Conservation (phyloP, 2,113 vertebrate species). For the Athene noctua region DNA sequence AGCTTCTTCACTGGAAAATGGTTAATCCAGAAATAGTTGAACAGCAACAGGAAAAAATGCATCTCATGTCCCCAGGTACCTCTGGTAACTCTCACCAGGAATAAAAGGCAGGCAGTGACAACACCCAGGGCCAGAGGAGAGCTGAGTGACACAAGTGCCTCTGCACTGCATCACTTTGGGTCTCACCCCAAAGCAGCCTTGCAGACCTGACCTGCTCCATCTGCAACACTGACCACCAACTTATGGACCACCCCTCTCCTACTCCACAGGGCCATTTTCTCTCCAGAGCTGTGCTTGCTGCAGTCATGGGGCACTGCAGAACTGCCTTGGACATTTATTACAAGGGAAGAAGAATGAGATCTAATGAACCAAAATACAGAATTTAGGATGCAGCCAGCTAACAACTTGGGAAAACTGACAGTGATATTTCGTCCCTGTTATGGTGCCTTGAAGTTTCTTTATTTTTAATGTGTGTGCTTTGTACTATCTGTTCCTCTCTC, state of each 20-base stretch:
- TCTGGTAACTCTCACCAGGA: background rate
- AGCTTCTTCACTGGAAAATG: background rate
- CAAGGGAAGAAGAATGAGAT: background rate
- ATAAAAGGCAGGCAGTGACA: background rate
- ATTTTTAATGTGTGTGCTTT: background rate
- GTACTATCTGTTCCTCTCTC: background rate
- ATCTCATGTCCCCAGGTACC: background rate
- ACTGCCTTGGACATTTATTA: background rate
- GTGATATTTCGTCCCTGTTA: background rate
- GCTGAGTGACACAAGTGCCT: background rate
- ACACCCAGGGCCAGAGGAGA: background rate
- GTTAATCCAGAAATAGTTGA: background rate
- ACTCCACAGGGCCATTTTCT: accelerated
- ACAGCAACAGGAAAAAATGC: background rate
- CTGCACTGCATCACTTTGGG: background rate
- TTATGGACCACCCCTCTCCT: background rate
- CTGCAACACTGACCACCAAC: background rate
- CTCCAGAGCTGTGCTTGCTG: background rate
- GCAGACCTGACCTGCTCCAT: background rate
- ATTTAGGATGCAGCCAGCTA: background rate
- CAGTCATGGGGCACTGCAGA: background rate
- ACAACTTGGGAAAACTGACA: background rate
- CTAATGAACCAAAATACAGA: background rate
- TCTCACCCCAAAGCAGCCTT: background rate
- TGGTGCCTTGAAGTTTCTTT: background rate